phyloP scores from a whole-genome alignment of 2,797 vertebrate species.

The Argentina silus region DNA sequence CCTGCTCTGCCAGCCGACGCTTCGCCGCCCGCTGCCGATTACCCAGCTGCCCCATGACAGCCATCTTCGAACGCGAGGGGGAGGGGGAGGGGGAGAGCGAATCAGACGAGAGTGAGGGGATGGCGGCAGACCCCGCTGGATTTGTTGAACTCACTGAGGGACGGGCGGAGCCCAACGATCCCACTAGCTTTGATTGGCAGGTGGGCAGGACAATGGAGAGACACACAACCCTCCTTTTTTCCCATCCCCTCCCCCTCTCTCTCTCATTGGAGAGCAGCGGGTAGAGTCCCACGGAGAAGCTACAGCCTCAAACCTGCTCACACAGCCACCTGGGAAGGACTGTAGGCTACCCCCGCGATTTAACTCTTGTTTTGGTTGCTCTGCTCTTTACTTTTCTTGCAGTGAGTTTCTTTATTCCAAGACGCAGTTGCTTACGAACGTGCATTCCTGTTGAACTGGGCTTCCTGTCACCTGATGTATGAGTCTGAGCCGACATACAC shows the following conservation, averaged over 20 bases:
- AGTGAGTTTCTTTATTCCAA: no score
- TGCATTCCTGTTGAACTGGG: no score
- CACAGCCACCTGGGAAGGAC: not conserved
- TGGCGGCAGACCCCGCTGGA: not conserved
- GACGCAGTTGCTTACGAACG: no score
- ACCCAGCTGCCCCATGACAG: conserved; percentile 88
- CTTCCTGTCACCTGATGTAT: no score
- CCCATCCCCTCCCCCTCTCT: not conserved
- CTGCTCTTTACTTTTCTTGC: no score
- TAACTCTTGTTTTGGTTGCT: no score
- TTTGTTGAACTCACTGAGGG: not conserved
- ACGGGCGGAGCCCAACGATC: not conserved
- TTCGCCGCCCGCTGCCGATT: conserved; percentile 85
- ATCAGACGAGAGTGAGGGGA: not conserved
- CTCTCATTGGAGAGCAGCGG: not conserved
- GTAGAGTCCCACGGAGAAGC: not conserved
- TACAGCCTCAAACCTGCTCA: not conserved
- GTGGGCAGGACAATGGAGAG: not conserved
- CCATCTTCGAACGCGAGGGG: conserved; percentile 87
- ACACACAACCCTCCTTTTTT: not conserved
- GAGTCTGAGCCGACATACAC: no score
- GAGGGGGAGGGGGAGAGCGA: conserved; percentile 35
- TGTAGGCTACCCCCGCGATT: no score
- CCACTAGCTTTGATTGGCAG: conserved; percentile 6
- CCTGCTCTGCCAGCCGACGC: conserved; percentile 88